Base-by-base conservation (phyloP, 2,888 invertebrate genomes). In the Cryptus viduatorius region DNA sequence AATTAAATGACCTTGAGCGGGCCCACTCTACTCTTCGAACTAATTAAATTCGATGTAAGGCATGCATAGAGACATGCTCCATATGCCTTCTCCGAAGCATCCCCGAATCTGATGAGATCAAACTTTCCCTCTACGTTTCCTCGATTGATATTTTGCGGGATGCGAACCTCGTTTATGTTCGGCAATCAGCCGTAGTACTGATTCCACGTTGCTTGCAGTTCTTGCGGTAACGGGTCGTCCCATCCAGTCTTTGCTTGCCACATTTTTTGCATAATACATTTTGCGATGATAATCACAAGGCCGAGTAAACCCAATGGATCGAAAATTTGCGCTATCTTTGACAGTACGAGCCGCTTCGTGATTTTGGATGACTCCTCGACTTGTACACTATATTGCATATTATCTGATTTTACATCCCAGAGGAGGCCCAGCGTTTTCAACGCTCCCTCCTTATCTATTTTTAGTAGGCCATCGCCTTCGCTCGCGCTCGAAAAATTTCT, bases 31-130 rank as follows among this genome's bases (percentile, higher is more conserved):
- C 50, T 72, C 50, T 69, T 50, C 10, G 71, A 19, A 0, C 76
- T 16, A 0, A 81, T 71, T 10, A 76, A 16, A n/a, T 73, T 68
- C 0, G 69, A 78, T 8, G 4, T 19, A 7, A 0, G 78, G 0
- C 61, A 37, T 19, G 71, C 42, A 64, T 88, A 89, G 1, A 89
- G 48, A n/a, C 86, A 86, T 0, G 88, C 88, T 4, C 89, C 89
- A 64, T 87, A 89, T 0, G 84, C 88, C 8, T 19, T 65, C 37
- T 86, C 83, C 4, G 86, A 86, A 0, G 89, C 86, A 56, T 90
- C 89, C 1, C 83, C 44, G 71, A 89, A 89, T 0, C 89, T 88
- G 56, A 88, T 84, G 1, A 89, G 31, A 42, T 75, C 65, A 24
- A 85, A 82, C 3, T 19, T 50, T 10, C 10, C 59, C 0, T 37